Evolutionary conservation across 2,888 invertebrate genomes (phyloP), one percentile per base, ranked within the genome.

Genomic region (Caenorhabditis sp.): DNA sequence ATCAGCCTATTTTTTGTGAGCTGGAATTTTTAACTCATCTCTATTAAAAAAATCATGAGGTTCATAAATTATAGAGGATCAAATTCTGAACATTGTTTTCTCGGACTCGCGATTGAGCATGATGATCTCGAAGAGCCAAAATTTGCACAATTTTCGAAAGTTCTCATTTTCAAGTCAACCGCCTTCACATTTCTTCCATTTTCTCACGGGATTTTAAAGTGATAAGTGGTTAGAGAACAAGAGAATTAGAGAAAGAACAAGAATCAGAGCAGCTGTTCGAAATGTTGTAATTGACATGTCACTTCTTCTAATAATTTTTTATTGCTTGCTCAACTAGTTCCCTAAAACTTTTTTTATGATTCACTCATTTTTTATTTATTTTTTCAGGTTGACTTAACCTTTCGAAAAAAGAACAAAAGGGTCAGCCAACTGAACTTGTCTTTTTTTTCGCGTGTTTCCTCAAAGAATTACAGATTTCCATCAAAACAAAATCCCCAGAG

Each of bases 271-370:
- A 43, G 43, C 43, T 43, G 43, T 43, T 43, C 43, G 43, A 43
- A 43, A 43, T 43, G 43, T 43, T 43, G 43, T 43, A 43, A 43
- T 43, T 43, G 38, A 12, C n/a, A n/a, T 38, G 23, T 59, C 60
- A 38, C 49, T 60, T n/a, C 17, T 59, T 58, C 43, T 59, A 43
- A 43, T 43, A 43, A 31, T 31, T 25, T 56, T 58, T 58, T 38
- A 36, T 36, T 36, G 36, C 10, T 36, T 10, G 36, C 43, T 7
- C 17, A 3, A 2, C 43, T 3, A 17, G 12, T 12, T 14, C 43
- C 17, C 10, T 43, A 10, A 43, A 43, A 43, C 17, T 7, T 31
- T 43, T 43, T 43, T 14, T n/a, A n/a, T n/a, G n/a, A n/a, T 17
- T 43, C 43, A 43, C 12, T 7, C 17, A 10, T 14, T 14, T 43